Conservation (phyloP, 2,113 vertebrate species). For the Ictidomys tridecemlineatus region DNA sequence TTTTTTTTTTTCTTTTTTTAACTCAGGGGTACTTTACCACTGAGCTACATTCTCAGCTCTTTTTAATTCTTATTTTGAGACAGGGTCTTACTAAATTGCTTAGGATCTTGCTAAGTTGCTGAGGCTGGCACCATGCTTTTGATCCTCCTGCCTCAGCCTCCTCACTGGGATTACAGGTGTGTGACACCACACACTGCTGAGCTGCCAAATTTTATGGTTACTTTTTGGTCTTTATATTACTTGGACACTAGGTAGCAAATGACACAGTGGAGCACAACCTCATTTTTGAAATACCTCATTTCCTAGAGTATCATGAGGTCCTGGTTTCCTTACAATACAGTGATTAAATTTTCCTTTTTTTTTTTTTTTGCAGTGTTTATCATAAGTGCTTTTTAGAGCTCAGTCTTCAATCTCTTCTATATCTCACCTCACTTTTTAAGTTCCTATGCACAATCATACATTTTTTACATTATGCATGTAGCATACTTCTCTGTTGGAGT, state of each 20-base stretch:
- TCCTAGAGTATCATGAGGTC: neutral
- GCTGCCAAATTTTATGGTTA: neutral
- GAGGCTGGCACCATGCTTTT: too few species aligned
- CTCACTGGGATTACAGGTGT: too few species aligned
- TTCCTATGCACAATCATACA: neutral
- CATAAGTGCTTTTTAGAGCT: neutral
- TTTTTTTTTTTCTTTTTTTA: too few species aligned
- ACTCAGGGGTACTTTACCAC: too few species aligned
- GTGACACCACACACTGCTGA: neutral
- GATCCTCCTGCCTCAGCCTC: too few species aligned
- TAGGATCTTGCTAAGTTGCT: too few species aligned
- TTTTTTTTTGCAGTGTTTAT: neutral
- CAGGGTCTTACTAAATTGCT: too few species aligned
- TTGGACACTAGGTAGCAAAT: neutral
- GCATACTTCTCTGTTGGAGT: neutral
- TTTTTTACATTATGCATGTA: neutral
- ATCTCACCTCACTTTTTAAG: neutral
- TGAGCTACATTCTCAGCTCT: too few species aligned
- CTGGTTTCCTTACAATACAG: neutral
- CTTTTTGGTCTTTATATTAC: neutral
- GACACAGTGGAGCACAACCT: neutral
- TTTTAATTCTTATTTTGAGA: too few species aligned
- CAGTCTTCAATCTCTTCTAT: neutral
- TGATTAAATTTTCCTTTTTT: neutral
- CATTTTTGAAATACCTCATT: neutral